These are phyloP conservation scores for Lasiurus cinereus DNA, from an alignment of 2,113 vertebrate species.

Conservation along the genomic window DNA sequence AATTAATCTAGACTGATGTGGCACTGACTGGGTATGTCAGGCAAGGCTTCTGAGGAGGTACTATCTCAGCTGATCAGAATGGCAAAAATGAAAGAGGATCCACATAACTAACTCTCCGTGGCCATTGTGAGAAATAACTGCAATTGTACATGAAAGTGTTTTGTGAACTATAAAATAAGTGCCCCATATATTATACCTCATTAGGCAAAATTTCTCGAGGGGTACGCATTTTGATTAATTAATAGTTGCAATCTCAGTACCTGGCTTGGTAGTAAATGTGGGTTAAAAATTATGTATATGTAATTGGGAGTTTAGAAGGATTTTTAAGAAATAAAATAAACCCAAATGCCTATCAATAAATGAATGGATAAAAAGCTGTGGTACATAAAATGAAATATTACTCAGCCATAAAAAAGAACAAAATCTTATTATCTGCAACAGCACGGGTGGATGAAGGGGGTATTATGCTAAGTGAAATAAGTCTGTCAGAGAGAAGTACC, in stretches of 20 bases:
- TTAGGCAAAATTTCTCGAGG: conserved; percentile 50
- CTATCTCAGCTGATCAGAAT: background rate
- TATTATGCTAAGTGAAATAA: background rate
- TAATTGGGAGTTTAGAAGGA: conserved; percentile 15
- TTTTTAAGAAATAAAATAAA: conserved; percentile 29
- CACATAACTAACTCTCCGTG: background rate
- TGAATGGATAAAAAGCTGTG: background rate
- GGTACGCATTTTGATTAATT: conserved; percentile 22
- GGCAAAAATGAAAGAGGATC: background rate
- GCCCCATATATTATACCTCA: background rate
- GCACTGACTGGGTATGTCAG: background rate
- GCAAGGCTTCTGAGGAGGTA: background rate
- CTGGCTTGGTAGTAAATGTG: background rate
- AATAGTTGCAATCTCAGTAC: conserved; percentile 27
- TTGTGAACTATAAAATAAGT: background rate
- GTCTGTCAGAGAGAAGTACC: background rate
- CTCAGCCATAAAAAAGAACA: background rate
- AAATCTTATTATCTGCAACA: background rate
- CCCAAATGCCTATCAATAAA: background rate
- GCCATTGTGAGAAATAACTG: background rate
- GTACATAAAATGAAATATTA: background rate
- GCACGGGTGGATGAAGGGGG: background rate
- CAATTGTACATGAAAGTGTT: background rate
- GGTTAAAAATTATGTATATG: conserved; percentile 27
- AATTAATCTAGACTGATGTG: background rate